Conservation (phyloP, 2,888 invertebrate species). For the Tanypteryx hageni region DNA sequence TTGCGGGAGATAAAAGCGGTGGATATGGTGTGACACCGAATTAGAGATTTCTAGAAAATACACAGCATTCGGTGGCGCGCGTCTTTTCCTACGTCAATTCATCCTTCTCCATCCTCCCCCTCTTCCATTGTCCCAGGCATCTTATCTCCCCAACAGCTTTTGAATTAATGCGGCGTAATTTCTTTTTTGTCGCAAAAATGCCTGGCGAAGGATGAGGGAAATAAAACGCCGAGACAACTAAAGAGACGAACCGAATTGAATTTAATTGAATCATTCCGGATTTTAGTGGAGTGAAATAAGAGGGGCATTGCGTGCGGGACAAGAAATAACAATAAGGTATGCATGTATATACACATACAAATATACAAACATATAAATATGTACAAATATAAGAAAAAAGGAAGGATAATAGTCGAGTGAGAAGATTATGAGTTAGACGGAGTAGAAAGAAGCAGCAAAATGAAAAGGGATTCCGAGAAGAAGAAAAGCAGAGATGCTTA, state of each 20-base stretch:
- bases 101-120: not conserved
- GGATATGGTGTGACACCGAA: conserved; percentile 6
- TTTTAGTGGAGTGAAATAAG: not conserved
- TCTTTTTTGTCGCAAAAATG: not conserved
- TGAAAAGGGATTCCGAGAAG: conserved; percentile 1
- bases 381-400: too few relatives aligned
- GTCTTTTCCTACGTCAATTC: not conserved
- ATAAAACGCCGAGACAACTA: not conserved
- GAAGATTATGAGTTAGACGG: not conserved
- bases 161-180: conserved; percentile 26
- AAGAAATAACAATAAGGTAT: not conserved
- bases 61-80: not conserved
- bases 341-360: too few relatives aligned
- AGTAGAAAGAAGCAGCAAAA: not conserved
- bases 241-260: not conserved
- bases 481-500: not conserved
- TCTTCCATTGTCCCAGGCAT: conserved; percentile 20
- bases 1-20: not conserved
- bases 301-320: not conserved
- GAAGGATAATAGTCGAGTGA: not conserved
- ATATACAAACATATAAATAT: too few relatives aligned
- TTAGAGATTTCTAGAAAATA: not conserved
- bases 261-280: conserved; percentile 49
- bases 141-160: not conserved
- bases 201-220: not conserved